Evolutionary conservation across 2,888 invertebrate species (phyloP).

Genomic region (Lepidocyrtinus sp.): DNA sequence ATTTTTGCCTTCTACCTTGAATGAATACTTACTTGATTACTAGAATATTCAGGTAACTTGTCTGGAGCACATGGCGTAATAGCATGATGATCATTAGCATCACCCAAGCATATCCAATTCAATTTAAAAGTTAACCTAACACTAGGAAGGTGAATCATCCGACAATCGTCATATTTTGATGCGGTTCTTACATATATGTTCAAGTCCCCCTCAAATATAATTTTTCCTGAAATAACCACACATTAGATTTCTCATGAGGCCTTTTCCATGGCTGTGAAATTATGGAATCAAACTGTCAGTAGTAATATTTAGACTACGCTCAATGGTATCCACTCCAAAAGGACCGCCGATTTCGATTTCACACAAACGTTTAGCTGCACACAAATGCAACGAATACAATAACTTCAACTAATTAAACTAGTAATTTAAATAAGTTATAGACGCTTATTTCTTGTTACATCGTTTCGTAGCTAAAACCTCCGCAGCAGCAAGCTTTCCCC

Average conservation of each 20-base stretch:
- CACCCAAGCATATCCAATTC: conserved; percentile 92
- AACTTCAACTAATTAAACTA: not conserved
- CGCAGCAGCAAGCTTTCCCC: conserved; percentile 92
- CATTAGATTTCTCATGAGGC: too few relatives aligned
- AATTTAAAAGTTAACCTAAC: conserved; percentile 87
- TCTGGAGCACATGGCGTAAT: conserved; percentile 97
- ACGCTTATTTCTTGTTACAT: conserved; percentile 72
- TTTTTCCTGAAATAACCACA: conserved; percentile 83
- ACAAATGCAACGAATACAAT: conserved; percentile 20
- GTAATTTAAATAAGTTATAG: not conserved
- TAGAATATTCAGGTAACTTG: conserved; percentile 95
- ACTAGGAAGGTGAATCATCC: conserved; percentile 91
- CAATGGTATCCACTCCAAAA: conserved; percentile 86
- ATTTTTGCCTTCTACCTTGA: not conserved
- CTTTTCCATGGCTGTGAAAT: too few relatives aligned
- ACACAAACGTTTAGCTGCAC: conserved; percentile 82
- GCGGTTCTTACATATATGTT: conserved; percentile 97
- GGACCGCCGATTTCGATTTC: conserved; percentile 87
- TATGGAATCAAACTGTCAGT: conserved; percentile 85
- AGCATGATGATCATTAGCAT: conserved; percentile 95
- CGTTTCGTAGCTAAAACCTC: conserved; percentile 85
- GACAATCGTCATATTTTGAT: conserved; percentile 98
- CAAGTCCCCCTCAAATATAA: conserved; percentile 92
- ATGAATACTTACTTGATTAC: conserved; percentile 81
- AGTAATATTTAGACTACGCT: conserved; percentile 94